Conservation (phyloP, 2,797 vertebrate species). For the Knipowitschia caucasica region DNA sequence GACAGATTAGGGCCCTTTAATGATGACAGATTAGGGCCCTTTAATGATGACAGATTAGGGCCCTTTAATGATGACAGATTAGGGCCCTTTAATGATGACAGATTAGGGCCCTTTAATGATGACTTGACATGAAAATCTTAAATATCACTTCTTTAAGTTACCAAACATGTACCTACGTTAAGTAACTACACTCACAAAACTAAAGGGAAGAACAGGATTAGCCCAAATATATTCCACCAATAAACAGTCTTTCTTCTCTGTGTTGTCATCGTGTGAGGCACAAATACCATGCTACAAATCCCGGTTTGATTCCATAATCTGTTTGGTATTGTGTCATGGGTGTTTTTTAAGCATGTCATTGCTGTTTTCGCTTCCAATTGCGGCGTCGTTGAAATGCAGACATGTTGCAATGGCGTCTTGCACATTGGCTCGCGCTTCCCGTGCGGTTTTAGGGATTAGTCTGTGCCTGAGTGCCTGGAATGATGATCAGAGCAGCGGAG, state of each 20-base stretch:
- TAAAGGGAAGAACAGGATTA: constrained; percentile 40
- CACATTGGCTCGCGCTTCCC: constrained; percentile 53
- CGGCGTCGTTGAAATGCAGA: constrained; percentile 53
- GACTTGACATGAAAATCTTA: no score
- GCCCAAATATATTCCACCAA: constrained; percentile 39
- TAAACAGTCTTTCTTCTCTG: constrained; percentile 34
- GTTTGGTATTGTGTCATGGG: constrained; percentile 26
- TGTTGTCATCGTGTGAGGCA: constrained; percentile 14
- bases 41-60: no score
- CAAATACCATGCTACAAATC: constrained; percentile 24
- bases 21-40: no score
- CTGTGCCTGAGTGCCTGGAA: constrained; percentile 71
- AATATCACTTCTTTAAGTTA: no score
- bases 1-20: no score
- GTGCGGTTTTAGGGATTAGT: constrained; percentile 70
- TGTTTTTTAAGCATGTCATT: constrained; percentile 38
- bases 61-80: no score
- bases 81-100: no score
- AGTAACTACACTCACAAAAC: no score
- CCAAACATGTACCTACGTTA: no score
- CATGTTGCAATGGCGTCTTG: constrained; percentile 45
- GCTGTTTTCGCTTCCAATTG: constrained; percentile 34
- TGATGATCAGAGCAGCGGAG: constrained; percentile 74
- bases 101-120: no score
- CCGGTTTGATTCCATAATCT: constrained; percentile 30